These are phyloP conservation scores for Peromyscus nudipes DNA, from an alignment of 2,797 vertebrate genomes.

Conservation along the genomic window DNA sequence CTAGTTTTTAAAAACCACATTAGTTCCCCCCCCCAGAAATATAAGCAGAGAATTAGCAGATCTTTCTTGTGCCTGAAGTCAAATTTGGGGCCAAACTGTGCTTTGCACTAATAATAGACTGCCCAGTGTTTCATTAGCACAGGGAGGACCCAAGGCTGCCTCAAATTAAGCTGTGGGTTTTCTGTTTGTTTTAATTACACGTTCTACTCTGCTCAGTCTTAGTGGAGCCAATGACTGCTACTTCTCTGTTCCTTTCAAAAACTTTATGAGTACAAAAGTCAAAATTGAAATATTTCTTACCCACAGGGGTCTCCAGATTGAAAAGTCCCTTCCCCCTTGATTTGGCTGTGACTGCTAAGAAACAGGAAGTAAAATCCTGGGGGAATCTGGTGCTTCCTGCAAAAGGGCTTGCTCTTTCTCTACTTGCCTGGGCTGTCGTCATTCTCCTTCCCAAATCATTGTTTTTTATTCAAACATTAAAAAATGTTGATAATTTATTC, in stretches of 20 bases:
- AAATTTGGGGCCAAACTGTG: constrained; percentile 11
- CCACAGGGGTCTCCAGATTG: background rate
- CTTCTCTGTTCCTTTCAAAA: background rate
- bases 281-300: constrained; percentile 28
- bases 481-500: background rate
- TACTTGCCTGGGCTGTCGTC: background rate
- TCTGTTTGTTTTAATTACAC: constrained; percentile 59
- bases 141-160: background rate
- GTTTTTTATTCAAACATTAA: background rate
- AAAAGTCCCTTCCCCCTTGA: background rate
- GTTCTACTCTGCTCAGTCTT: background rate
- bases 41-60: constrained; percentile 47
- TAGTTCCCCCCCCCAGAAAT: background rate
- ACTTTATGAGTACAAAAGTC: background rate
- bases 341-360: background rate
- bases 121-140: background rate
- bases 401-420: background rate
- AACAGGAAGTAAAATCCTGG: background rate
- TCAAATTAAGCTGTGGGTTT: constrained; percentile 26
- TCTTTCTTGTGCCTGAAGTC: background rate
- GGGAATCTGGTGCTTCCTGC: background rate
- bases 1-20: constrained; percentile 56
- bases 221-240: background rate
- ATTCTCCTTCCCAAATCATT: background rate
- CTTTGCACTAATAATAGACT: background rate